Percentiles rank a stretch among this genome's conserved stretches.
Evolutionary conservation across 2,797 vertebrate genomes (phyloP).

Genomic region (Gymnocypris eckloni): DNA sequence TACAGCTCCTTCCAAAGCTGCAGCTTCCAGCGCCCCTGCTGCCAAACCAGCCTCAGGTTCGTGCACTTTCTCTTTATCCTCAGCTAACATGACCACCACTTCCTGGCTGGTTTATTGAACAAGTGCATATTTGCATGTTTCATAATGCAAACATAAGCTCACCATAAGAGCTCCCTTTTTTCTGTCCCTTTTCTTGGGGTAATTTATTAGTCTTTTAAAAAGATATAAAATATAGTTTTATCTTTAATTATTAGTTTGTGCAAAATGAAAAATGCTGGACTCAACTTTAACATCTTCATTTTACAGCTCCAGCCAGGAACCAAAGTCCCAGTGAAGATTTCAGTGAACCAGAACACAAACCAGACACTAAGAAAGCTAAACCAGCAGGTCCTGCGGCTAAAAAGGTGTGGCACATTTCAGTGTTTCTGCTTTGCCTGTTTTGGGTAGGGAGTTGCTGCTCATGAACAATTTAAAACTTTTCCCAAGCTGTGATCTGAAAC

Average conservation of each 20-base stretch:
- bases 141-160: not conserved
- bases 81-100: not conserved
- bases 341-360: constrained; percentile 80
- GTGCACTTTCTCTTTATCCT: not conserved
- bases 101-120: not conserved
- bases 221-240: not conserved
- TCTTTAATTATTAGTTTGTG: not conserved
- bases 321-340: constrained; percentile 79
- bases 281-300: not conserved
- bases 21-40: constrained; percentile 67
- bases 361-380: constrained; percentile 88
- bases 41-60: constrained; percentile 80
- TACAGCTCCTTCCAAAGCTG: constrained; percentile 79
- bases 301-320: constrained; percentile 69
- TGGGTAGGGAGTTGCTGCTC: constrained; percentile 7
- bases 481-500: not conserved
- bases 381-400: constrained; percentile 83
- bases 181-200: too few relatives aligned
- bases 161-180: not conserved
- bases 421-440: not conserved
- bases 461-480: constrained; percentile 1
- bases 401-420: constrained; percentile 80
- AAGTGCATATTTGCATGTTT: not conserved
- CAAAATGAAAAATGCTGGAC: not conserved
- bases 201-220: too few relatives aligned